Evolutionary conservation across 2,888 invertebrate genomes (phyloP).

Genomic region (Perdita meconis): DNA sequence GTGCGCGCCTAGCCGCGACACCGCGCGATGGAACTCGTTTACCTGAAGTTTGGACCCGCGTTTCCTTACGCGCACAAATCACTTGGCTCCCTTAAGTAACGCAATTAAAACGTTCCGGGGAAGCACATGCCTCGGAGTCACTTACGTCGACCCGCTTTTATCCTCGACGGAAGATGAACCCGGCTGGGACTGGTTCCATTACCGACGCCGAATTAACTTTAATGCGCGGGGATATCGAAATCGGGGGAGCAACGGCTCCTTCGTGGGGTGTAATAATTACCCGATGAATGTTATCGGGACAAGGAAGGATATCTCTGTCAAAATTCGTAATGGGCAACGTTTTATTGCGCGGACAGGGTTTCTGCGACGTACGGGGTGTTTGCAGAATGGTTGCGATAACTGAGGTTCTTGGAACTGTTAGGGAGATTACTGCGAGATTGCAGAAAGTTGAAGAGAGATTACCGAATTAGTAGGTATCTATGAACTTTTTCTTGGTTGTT

Average conservation of each 20-base stretch:
- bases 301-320: constrained; percentile 4
- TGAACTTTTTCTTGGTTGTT: too few relatives aligned
- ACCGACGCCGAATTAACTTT: constrained; percentile 49
- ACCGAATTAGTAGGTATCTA: too few relatives aligned
- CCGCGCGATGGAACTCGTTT: constrained; percentile 70
- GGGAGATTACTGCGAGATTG: too few relatives aligned
- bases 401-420: too few relatives aligned
- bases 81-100: constrained; percentile 68
- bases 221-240: constrained; percentile 43
- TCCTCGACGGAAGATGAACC: constrained; percentile 29
- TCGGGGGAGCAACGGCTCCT: background rate
- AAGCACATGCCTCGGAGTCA: constrained; percentile 24
- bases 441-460: too few relatives aligned
- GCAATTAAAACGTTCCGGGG: constrained; percentile 65
- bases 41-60: constrained; percentile 28
- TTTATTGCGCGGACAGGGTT: too few relatives aligned
- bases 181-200: constrained; percentile 54
- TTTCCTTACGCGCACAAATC: constrained; percentile 61
- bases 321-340: too few relatives aligned
- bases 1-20: background rate
- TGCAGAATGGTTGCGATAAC: too few relatives aligned
- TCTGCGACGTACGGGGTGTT: too few relatives aligned
- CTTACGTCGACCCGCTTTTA: constrained; percentile 36
- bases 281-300: constrained; percentile 27
- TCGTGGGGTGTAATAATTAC: constrained; percentile 43